Evolutionary conservation across 23 tunicate species (phyloP).

Genomic region (Ascidia mentula): DNA sequence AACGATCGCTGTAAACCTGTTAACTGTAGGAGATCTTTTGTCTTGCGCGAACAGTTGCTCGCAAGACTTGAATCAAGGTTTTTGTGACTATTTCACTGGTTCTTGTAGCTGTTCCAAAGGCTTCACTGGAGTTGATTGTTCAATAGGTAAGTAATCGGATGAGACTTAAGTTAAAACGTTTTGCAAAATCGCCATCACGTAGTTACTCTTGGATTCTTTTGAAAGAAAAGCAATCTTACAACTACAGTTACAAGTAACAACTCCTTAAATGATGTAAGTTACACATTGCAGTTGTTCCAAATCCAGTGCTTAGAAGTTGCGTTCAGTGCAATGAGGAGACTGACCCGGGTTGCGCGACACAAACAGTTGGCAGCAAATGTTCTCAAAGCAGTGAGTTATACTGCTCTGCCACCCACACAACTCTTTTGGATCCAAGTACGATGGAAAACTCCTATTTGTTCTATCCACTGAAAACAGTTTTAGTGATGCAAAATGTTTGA

Average conservation of each 20-base stretch:
- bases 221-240: too few relatives aligned
- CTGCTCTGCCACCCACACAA: constrained; percentile 9
- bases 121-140: constrained; percentile 32
- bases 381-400: background rate
- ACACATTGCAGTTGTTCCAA: constrained; percentile 10
- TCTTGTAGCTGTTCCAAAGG: constrained; percentile 22
- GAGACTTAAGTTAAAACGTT: too few relatives aligned
- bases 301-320: constrained; percentile 3
- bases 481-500: too few relatives aligned
- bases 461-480: background rate
- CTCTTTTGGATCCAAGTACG: constrained; percentile 4
- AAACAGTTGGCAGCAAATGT: constrained; percentile 7
- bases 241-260: too few relatives aligned
- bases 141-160: background rate
- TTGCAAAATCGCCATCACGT: background rate
- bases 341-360: constrained; percentile 16
- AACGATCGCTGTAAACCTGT: background rate
- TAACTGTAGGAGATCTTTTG: background rate
- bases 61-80: background rate
- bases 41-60: constrained; percentile 21
- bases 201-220: too few relatives aligned
- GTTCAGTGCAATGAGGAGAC: constrained; percentile 22
- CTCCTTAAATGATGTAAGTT: too few relatives aligned
- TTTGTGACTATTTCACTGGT: constrained; percentile 20
- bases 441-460: too few relatives aligned